These are phyloP conservation scores for Lutraria lutraria DNA, from an alignment of 2,888 invertebrate species.

Conservation along the genomic window DNA sequence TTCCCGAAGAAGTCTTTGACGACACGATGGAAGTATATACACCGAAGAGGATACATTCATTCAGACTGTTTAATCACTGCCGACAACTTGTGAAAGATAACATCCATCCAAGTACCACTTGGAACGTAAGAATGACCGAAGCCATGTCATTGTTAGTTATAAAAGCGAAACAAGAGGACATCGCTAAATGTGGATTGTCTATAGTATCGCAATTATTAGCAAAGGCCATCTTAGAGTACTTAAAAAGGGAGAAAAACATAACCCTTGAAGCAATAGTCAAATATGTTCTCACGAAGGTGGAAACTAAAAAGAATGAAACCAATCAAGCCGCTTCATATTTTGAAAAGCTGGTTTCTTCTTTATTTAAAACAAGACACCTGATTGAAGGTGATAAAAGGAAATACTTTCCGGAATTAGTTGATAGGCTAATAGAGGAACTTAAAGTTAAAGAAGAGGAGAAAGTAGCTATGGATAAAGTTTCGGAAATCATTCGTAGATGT, in stretches of 20 bases:
- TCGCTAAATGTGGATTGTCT: slow-evolving; percentile 33
- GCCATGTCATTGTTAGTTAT: slow-evolving; percentile 38
- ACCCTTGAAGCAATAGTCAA: slow-evolving; percentile 29
- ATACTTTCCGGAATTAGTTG: slow-evolving; percentile 76
- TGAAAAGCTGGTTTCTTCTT: slow-evolving; percentile 33
- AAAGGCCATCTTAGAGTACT: slow-evolving; percentile 37
- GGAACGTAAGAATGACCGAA: slow-evolving; percentile 44
- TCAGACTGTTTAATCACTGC: slow-evolving; percentile 32
- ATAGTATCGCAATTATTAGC: slow-evolving; percentile 54
- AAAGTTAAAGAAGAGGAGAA: slow-evolving; percentile 63
- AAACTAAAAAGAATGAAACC: slow-evolving; percentile 1
- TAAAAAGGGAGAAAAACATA: slow-evolving; percentile 20
- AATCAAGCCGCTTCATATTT: slow-evolving; percentile 45
- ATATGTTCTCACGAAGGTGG: slow-evolving; percentile 34
- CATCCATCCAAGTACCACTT: background rate
- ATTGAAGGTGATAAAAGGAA: slow-evolving; percentile 43
- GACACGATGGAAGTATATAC: slow-evolving; percentile 27
- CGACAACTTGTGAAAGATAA: background rate
- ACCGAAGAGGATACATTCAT: background rate
- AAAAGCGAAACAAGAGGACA: background rate
- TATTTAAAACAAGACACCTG: slow-evolving; percentile 55
- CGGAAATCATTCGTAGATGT: slow-evolving; percentile 65
- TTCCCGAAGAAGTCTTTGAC: slow-evolving; percentile 52
- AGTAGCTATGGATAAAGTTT: slow-evolving; percentile 53
- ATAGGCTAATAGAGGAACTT: slow-evolving; percentile 57